These are phyloP conservation scores for Andrena dorsata DNA, from an alignment of 2,888 invertebrate species.

Conservation along the genomic window DNA sequence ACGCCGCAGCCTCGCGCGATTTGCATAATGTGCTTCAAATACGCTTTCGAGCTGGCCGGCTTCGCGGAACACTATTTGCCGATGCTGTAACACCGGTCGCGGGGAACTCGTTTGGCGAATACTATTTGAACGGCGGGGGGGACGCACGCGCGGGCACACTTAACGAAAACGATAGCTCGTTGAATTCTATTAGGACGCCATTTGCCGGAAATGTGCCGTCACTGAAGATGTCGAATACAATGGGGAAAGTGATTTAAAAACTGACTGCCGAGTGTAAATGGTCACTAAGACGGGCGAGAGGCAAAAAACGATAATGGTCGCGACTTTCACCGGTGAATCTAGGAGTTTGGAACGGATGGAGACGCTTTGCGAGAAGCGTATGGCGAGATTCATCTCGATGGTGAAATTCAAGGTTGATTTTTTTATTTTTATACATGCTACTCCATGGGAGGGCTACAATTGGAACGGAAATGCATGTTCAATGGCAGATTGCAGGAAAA, in stretches of 20 bases:
- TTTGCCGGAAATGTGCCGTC: too few relatives aligned
- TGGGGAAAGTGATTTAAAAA: not conserved
- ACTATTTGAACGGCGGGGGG: constrained; percentile 19
- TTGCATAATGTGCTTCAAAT: constrained; percentile 55
- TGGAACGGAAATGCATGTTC: too few relatives aligned
- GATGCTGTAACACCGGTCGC: constrained; percentile 47
- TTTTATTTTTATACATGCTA: not conserved
- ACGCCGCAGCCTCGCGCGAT: constrained; percentile 19
- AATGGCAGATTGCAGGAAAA: too few relatives aligned
- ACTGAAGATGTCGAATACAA: too few relatives aligned
- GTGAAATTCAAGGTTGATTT: not conserved
- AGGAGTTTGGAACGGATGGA: too few relatives aligned
- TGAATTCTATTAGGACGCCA: constrained; percentile 1
- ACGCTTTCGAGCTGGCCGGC: constrained; percentile 33
- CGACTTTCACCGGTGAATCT: too few relatives aligned
- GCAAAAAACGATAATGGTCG: too few relatives aligned
- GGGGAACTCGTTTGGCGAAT: constrained; percentile 42
- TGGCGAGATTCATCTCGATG: too few relatives aligned
- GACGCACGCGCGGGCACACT: constrained; percentile 23
- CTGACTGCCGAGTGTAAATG: not conserved
- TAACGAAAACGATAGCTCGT: not conserved
- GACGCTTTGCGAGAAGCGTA: too few relatives aligned
- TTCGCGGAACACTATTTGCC: constrained; percentile 45
- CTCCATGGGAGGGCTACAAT: not conserved
- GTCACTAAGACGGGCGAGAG: too few relatives aligned